These are phyloP conservation scores for Cecropterus lyciades DNA, from an alignment of 1,140 invertebrate genomes.

Conservation along the genomic window DNA sequence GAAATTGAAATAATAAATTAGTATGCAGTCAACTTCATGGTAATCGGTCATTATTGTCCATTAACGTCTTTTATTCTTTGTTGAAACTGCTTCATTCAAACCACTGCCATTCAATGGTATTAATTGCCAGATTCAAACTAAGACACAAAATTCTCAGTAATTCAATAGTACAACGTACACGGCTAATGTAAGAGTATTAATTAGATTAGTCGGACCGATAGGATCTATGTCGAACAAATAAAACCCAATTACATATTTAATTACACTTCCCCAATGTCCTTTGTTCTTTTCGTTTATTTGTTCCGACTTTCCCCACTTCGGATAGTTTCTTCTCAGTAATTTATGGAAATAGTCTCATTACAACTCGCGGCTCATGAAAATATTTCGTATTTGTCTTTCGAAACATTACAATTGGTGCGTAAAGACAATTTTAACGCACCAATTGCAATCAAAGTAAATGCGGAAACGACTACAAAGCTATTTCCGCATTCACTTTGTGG, in stretches of 20 bases:
- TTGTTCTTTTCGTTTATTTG: slow-evolving; percentile 29
- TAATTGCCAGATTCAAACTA: no score
- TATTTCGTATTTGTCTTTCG: slow-evolving; percentile 40
- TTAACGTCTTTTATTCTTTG: no score
- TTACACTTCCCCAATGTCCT: slow-evolving; percentile 22
- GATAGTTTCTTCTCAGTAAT: slow-evolving; percentile 34
- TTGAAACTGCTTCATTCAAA: not conserved
- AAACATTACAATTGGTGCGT: slow-evolving; percentile 25
- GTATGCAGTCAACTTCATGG: no score
- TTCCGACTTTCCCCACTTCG: slow-evolving; percentile 6
- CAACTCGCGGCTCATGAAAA: slow-evolving; percentile 33
- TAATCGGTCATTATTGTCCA: no score
- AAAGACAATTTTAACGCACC: slow-evolving; percentile 25
- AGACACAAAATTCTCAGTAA: not conserved
- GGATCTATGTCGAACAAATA: slow-evolving; percentile 19
- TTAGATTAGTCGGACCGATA: slow-evolving; percentile 18
- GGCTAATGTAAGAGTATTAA: slow-evolving; percentile 10
- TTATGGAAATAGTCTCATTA: slow-evolving; percentile 32
- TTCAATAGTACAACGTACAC: not conserved
- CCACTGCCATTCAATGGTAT: not conserved
- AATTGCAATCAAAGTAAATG: no score
- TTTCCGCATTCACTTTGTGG: slow-evolving; percentile 58
- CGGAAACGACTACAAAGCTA: slow-evolving; percentile 8
- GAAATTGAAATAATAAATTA: no score
- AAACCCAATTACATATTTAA: slow-evolving; percentile 36